A percentile compares a stretch with the other conserved stretches of the same genome.
phyloP scores from a whole-genome alignment of 2,888 invertebrate species.

The Trachelus iudaicus region DNA sequence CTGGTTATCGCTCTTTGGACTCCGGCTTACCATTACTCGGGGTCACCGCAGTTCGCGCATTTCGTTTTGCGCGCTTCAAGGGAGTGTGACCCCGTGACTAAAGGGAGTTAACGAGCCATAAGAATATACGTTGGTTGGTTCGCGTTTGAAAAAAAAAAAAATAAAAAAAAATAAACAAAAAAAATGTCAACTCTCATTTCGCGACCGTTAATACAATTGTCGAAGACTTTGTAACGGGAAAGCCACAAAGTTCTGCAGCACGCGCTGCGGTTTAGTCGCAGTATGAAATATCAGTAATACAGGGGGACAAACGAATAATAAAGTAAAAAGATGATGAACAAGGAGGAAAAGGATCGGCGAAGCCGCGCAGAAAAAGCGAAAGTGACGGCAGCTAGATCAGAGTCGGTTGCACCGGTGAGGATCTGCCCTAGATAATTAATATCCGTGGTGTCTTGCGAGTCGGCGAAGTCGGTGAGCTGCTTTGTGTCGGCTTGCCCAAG shows the following conservation, averaged over 20 bases:
- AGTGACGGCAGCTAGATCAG: constrained; percentile 1
- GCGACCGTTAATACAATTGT: not conserved
- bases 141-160: not conserved
- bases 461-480: not conserved
- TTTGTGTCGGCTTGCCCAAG: constrained; percentile 12
- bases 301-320: not conserved
- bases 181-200: not conserved
- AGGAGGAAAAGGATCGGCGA: constrained; percentile 24
- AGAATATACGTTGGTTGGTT: not conserved
- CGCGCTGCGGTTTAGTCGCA: not conserved
- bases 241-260: not conserved
- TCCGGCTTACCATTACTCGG: not conserved
- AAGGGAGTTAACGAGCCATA: not conserved
- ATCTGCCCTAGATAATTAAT: constrained; percentile 58
- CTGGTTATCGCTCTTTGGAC: not conserved
- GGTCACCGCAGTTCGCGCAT: not conserved
- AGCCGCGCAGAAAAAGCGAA: constrained; percentile 31
- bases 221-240: not conserved
- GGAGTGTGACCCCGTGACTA: not conserved
- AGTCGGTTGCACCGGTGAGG: not conserved
- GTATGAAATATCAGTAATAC: not conserved
- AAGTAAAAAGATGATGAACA: not conserved
- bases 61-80: not conserved
- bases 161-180: no score
- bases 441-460: constrained; percentile 41